A percentile compares a stretch with the other conserved stretches of the same genome.
phyloP scores from a whole-genome alignment of 1,140 invertebrate genomes.

The Anastrepha ludens region DNA sequence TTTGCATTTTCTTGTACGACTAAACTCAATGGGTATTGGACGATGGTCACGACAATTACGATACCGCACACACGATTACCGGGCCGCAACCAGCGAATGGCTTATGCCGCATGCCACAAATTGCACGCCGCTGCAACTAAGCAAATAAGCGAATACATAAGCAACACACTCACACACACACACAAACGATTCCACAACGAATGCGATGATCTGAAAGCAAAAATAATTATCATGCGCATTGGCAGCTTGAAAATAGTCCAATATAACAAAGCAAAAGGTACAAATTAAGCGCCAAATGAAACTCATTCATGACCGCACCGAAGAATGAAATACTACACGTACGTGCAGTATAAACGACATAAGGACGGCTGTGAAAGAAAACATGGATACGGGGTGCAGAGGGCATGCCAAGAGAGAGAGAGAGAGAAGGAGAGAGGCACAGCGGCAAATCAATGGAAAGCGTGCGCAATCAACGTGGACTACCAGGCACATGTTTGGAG shows the following conservation, averaged over 20 bases:
- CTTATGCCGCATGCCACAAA: slow-evolving; percentile 16
- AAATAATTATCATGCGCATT: slow-evolving; percentile 48
- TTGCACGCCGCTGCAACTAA: not conserved
- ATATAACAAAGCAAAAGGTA: slow-evolving; percentile 42
- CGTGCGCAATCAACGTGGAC: not conserved
- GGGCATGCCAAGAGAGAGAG: not conserved
- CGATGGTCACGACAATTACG: slow-evolving; percentile 46
- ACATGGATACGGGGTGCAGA: not conserved
- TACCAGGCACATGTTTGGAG: not conserved
- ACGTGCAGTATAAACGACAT: not conserved
- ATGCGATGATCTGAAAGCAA: slow-evolving; percentile 52
- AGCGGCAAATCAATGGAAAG: not conserved
- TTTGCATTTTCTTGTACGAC: slow-evolving; percentile 42
- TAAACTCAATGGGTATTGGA: slow-evolving; percentile 51
- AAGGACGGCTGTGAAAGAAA: not conserved
- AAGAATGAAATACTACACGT: not conserved
- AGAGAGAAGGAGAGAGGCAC: not conserved
- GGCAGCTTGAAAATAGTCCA: slow-evolving; percentile 38
- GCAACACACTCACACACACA: not conserved
- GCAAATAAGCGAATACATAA: not conserved
- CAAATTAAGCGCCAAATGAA: slow-evolving; percentile 52
- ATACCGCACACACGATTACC: slow-evolving; percentile 43
- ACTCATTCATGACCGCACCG: slow-evolving; percentile 38
- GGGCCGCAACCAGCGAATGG: not conserved
- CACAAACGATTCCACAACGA: not conserved